phyloP scores from a whole-genome alignment of 2,888 invertebrate genomes.

The Agriopis marginaria region DNA sequence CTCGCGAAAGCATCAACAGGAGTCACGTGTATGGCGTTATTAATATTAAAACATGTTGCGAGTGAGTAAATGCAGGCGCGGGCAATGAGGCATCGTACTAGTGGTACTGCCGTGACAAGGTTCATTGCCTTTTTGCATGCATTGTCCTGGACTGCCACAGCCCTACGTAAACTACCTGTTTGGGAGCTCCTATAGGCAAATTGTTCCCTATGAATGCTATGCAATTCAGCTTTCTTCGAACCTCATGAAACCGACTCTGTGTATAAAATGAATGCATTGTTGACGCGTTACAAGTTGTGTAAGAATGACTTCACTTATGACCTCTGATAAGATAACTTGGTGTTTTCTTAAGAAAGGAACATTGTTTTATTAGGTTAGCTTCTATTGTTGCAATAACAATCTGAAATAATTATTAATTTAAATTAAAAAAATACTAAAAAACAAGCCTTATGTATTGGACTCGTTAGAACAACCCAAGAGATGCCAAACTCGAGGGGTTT shows the following conservation, averaged over 20 bases:
- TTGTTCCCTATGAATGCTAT: conserved; percentile 25
- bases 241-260: conserved; percentile 16
- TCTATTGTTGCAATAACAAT: neutral
- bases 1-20: conserved; percentile 68
- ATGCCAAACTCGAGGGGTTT: too few species aligned
- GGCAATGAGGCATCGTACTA: conserved; percentile 59
- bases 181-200: conserved; percentile 33
- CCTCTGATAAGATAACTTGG: conserved; percentile 24
- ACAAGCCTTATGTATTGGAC: too few species aligned
- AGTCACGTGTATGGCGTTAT: conserved; percentile 76
- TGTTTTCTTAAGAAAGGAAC: conserved; percentile 5
- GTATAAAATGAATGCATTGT: conserved; percentile 7
- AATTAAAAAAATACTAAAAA: too few species aligned
- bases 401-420: neutral
- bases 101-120: conserved; percentile 47
- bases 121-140: conserved; percentile 59
- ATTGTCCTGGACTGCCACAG: conserved; percentile 42
- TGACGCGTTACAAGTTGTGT: neutral
- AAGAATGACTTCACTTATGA: conserved; percentile 17
- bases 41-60: conserved; percentile 78
- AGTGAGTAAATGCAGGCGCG: conserved; percentile 62
- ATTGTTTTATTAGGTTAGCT: neutral
- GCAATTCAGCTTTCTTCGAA: conserved; percentile 14
- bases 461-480: too few species aligned
- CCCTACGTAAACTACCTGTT: conserved; percentile 12